A percentile compares a stretch with the other conserved stretches of the same genome.
Conservation (phyloP, 2,797 vertebrate species). For the Crenichthys baileyi region DNA sequence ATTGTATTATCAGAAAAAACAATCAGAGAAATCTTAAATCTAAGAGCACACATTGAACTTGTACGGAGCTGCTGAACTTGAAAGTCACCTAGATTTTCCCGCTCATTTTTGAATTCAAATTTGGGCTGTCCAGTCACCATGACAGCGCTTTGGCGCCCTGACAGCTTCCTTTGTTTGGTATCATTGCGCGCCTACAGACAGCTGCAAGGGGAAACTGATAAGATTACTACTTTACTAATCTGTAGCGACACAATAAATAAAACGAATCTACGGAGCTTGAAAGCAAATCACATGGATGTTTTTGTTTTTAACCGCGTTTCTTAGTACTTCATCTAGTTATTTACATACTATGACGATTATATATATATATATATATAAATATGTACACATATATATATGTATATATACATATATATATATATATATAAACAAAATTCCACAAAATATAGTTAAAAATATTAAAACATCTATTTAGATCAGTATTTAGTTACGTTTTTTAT, state of each 20-base stretch:
- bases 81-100: slow-evolving; percentile 67
- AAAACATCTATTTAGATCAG: background rate
- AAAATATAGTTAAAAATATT: background rate
- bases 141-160: slow-evolving; percentile 75
- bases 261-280: background rate
- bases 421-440: background rate
- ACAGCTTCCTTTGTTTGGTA: slow-evolving; percentile 83
- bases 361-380: too few species aligned
- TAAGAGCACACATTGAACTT: background rate
- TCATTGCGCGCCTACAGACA: slow-evolving; percentile 72
- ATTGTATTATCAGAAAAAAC: background rate
- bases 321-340: background rate
- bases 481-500: background rate
- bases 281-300: background rate
- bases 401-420: background rate
- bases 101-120: slow-evolving; percentile 88
- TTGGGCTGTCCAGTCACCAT: slow-evolving; percentile 56
- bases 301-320: background rate
- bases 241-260: slow-evolving; percentile 6
- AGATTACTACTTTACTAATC: slow-evolving; percentile 60
- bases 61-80: background rate
- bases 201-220: slow-evolving; percentile 60
- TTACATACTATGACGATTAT: background rate
- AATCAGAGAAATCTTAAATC: background rate
- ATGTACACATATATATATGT: too few species aligned